Evolutionary conservation across 2,888 invertebrate species (phyloP).

Genomic region (Orthonevra nobilis): DNA sequence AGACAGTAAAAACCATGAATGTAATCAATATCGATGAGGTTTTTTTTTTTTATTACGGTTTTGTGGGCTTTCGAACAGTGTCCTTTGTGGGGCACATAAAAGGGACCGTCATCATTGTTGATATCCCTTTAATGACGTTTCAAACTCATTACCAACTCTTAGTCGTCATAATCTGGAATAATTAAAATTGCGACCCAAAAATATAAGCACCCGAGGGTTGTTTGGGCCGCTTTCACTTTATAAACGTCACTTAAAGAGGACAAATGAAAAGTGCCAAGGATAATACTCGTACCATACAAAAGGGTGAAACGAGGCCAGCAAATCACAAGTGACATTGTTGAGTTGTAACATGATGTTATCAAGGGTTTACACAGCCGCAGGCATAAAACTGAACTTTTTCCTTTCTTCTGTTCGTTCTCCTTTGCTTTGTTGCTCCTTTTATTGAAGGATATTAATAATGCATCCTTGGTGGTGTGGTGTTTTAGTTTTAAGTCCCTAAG

Average conservation of each 20-base stretch:
- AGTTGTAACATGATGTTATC: constrained; percentile 69
- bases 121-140: constrained; percentile 43
- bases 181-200: constrained; percentile 66
- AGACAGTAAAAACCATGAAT: not conserved
- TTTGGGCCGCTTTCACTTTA: constrained; percentile 19
- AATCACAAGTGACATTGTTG: constrained; percentile 70
- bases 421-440: constrained; percentile 24
- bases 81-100: not conserved
- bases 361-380: constrained; percentile 66
- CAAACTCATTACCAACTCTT: constrained; percentile 49
- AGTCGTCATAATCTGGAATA: constrained; percentile 49
- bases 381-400: constrained; percentile 36
- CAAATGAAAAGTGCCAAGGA: constrained; percentile 43
- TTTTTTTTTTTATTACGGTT: not conserved
- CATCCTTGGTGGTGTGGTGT: constrained; percentile 36
- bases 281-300: constrained; percentile 48
- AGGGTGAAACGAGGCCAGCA: constrained; percentile 63
- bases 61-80: too few species aligned
- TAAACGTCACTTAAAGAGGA: constrained; percentile 1
- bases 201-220: constrained; percentile 25
- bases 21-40: constrained; percentile 12
- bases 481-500: constrained; percentile 22
- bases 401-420: not conserved
- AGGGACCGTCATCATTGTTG: constrained; percentile 39
- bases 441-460: constrained; percentile 61